phyloP scores from a whole-genome alignment of 64 coral and sea anemone genomes.

The Trachythela sp. region DNA sequence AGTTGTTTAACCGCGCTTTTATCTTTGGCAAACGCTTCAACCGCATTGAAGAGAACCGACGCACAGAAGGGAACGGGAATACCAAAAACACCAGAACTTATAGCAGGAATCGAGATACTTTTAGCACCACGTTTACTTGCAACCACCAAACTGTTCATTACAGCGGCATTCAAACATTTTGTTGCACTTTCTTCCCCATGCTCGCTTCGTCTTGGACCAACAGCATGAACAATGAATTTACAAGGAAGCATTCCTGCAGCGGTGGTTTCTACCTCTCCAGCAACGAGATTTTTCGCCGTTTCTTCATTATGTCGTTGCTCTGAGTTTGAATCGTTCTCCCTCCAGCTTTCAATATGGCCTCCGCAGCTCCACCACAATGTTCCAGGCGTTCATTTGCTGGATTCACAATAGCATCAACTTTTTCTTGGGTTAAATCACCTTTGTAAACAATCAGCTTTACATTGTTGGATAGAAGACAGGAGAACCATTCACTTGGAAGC shows the following conservation, averaged over 20 bases:
- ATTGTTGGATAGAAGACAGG: not conserved
- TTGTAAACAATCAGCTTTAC: constrained; percentile 22
- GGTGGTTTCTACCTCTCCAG: constrained; percentile 26
- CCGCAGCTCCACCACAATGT: constrained; percentile 23
- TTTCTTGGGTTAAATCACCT: constrained; percentile 40
- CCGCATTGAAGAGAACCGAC: constrained; percentile 35
- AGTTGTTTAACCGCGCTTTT: too few species aligned
- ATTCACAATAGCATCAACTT: constrained; percentile 55
- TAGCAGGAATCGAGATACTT: constrained; percentile 46
- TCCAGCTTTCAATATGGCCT: constrained; percentile 23
- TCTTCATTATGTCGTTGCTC: not conserved
- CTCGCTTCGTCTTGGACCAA: constrained; percentile 24
- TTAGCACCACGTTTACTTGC: not conserved
- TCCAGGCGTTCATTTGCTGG: constrained; percentile 40
- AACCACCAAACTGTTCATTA: not conserved
- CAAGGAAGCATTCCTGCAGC: constrained; percentile 31
- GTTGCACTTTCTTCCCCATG: not conserved
- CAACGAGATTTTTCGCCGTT: not conserved
- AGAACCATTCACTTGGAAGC: not conserved
- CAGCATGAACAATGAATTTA: constrained; percentile 35
- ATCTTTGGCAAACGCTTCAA: constrained; percentile 7
- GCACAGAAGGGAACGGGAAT: constrained; percentile 54
- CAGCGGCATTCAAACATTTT: not conserved
- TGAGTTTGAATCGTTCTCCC: constrained; percentile 32
- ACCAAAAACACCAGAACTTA: constrained; percentile 51